phyloP scores from a whole-genome alignment of 1,140 invertebrate species.

The Batillaria attramentaria region DNA sequence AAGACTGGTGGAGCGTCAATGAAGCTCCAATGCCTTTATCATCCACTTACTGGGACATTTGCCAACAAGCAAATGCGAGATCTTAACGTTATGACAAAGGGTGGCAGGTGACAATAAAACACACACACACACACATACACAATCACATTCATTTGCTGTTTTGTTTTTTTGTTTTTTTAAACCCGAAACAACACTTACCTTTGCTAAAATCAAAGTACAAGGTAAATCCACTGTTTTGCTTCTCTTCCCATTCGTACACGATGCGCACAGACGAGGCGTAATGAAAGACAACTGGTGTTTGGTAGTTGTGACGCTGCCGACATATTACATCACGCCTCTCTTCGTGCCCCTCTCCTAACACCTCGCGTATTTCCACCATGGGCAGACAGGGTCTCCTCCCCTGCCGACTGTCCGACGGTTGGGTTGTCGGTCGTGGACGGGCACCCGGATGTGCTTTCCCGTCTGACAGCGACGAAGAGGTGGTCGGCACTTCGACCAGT shows the following conservation, averaged over 20 bases:
- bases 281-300: constrained; percentile 58
- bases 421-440: not conserved
- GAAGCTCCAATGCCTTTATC: no score
- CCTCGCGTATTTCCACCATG: constrained; percentile 24
- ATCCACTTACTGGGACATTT: no score
- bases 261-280: constrained; percentile 54
- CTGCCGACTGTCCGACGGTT: not conserved
- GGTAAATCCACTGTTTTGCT: constrained; percentile 57
- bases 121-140: no score
- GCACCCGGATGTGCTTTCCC: not conserved
- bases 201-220: constrained; percentile 57
- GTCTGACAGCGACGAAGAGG: not conserved
- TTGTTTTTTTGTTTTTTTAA: no score
- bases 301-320: constrained; percentile 45
- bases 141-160: no score
- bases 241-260: constrained; percentile 52
- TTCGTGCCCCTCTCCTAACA: constrained; percentile 25
- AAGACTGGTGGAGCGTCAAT: no score
- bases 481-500: not conserved
- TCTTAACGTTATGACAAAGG: no score
- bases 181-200: no score
- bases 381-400: not conserved
- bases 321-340: constrained; percentile 45
- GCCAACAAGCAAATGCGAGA: no score
- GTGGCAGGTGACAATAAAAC: no score